Conservation (phyloP, 2,888 invertebrate genomes). For the Acrobasis suavella region DNA sequence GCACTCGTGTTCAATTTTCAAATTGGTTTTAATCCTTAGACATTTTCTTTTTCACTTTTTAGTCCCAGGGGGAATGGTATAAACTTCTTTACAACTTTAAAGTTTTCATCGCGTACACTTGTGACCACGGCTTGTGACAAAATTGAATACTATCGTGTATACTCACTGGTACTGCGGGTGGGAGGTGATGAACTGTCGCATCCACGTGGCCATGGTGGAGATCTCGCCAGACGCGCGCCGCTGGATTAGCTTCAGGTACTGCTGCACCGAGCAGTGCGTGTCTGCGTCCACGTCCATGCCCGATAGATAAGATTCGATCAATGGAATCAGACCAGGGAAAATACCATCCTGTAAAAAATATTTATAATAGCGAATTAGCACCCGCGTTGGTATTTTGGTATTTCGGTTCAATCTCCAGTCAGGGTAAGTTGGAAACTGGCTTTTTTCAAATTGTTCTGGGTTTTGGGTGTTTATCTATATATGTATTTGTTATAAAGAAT, state of each 20-base stretch:
- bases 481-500: too few relatives aligned
- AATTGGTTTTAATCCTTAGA: too few relatives aligned
- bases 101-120: background rate
- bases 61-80: too few relatives aligned
- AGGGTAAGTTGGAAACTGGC: too few relatives aligned
- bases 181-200: slow-evolving; percentile 92
- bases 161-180: slow-evolving; percentile 95
- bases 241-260: slow-evolving; percentile 96
- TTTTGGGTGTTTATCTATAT: too few relatives aligned
- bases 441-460: too few relatives aligned
- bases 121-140: too few relatives aligned
- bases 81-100: too few relatives aligned
- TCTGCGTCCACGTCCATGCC: slow-evolving; percentile 99
- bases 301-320: slow-evolving; percentile 96
- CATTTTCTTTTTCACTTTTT: too few relatives aligned
- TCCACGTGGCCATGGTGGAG: slow-evolving; percentile 97
- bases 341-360: slow-evolving; percentile 84
- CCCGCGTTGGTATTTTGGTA: too few relatives aligned
- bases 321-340: slow-evolving; percentile 96
- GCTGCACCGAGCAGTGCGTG: slow-evolving; percentile 97
- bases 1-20: too few relatives aligned
- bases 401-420: too few relatives aligned
- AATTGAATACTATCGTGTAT: background rate
- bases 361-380: background rate
- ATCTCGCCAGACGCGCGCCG: slow-evolving; percentile 94